Base-by-base conservation (phyloP, 2,113 vertebrate genomes). In the Cricetomys ansorgei region DNA sequence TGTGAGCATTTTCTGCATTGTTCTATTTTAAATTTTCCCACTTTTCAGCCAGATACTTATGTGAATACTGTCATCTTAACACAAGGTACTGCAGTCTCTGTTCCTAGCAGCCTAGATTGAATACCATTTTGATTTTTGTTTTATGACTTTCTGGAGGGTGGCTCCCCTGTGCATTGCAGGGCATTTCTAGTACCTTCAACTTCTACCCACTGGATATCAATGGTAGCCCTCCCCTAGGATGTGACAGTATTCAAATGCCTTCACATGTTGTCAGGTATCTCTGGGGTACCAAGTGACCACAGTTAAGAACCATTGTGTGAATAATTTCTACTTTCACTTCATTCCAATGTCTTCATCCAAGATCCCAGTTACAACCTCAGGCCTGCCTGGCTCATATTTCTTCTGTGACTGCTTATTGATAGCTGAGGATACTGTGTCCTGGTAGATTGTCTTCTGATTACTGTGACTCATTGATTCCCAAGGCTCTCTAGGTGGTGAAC, bases 321-420 rank as follows among this genome's bases (percentile, higher is more conserved):
- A 40, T 79, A 34, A 73, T 90, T 90, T 87, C 55, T 90, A n/a
- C 40, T 90, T 86, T 65, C 45, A 43, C 80, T 91, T 91, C 27
- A 29, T 91, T 92, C 69, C n/a, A 45, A 86, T 16, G 13, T 81
- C 45, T 96, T 91, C 77, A 55, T 62, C 69, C 31, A 83, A 55
- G 23, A 84, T 92, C 25, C 40, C 59, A 13, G 64, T 40, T 95
- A 53, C 17, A 79, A 0, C 79, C 75, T 88, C 9, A 37, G n/a
- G 62, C 80, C 17, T 73, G 31, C 19, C 19, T 69, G n/a, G 50
- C 12, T 89, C 50, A 43, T 45, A 3, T 92, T 92, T 93, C 55
- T 89, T 53, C 34, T 48, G 65, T 84, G 57, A 40, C 64, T 89
- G 80, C 37, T 45, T 48, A 1, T 43, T 15, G 62, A 70, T 88